phyloP scores from a whole-genome alignment of 2,113 vertebrate species.

The Abramis brama region DNA sequence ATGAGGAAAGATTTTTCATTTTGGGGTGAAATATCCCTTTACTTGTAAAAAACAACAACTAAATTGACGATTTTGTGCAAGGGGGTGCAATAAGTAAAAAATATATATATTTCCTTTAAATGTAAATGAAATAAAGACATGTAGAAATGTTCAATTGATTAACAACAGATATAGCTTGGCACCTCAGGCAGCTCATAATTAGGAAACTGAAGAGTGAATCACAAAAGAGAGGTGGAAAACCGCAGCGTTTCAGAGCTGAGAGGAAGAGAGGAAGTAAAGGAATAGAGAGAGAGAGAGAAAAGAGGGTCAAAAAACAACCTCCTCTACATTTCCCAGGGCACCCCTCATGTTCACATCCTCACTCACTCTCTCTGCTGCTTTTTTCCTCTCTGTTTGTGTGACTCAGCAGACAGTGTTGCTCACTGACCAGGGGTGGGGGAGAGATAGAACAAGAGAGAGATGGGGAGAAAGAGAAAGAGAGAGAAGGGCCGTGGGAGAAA shows the following conservation, averaged over 20 bases:
- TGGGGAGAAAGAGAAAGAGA: not conserved
- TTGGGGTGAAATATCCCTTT: not conserved
- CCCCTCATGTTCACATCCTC: constrained; percentile 8
- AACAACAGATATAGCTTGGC: not conserved
- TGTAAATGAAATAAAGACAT: not conserved
- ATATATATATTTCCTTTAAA: not conserved
- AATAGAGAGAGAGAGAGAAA: not conserved
- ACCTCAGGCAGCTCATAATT: not conserved
- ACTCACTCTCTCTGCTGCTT: not conserved
- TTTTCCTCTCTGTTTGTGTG: constrained; percentile 27
- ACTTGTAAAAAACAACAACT: not conserved
- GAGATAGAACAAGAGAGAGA: not conserved
- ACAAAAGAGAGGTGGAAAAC: not conserved
- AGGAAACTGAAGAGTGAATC: not conserved
- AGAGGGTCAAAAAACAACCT: constrained; percentile 37
- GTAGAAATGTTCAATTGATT: constrained; percentile 17
- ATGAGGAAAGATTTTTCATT: not conserved
- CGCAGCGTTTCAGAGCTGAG: not conserved
- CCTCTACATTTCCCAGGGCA: constrained; percentile 40
- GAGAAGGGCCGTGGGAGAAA: constrained; percentile 36
- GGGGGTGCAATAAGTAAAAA: not conserved
- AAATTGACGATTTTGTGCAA: not conserved
- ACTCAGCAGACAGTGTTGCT: constrained; percentile 46
- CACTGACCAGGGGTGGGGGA: not conserved
- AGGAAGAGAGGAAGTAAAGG: not conserved